A percentile compares a stretch with the other conserved stretches of the same genome.
Conservation (phyloP, 2,888 invertebrate genomes). For the Ormyrus labotus region DNA sequence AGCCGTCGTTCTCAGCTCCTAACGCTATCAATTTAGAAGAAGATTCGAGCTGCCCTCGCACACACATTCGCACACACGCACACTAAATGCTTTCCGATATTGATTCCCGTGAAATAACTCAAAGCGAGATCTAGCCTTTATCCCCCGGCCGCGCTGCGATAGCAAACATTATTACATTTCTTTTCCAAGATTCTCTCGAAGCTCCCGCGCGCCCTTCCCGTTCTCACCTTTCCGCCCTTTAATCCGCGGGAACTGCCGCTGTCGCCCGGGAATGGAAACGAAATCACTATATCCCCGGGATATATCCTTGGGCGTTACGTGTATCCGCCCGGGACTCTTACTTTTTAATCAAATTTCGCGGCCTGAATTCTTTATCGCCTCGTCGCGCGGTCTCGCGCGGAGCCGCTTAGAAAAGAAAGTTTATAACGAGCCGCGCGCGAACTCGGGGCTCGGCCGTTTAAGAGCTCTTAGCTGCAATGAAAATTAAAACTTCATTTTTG, state of each 20-base stretch:
- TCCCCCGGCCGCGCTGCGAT: slow-evolving; percentile 42
- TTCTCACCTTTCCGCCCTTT: slow-evolving; percentile 34
- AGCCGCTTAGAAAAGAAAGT: too few species aligned
- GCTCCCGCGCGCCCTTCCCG: not conserved
- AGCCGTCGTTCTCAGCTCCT: slow-evolving; percentile 13
- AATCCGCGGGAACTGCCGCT: slow-evolving; percentile 2
- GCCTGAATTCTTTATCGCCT: slow-evolving; percentile 30
- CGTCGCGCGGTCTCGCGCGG: not conserved
- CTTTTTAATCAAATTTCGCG: slow-evolving; percentile 46
- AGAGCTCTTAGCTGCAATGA: not conserved
- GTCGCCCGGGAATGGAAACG: not conserved
- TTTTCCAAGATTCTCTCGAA: slow-evolving; percentile 43
- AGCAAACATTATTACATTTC: slow-evolving; percentile 63
- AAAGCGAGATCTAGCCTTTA: slow-evolving; percentile 56
- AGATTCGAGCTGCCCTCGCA: slow-evolving; percentile 50
- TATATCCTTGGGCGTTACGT: not conserved
- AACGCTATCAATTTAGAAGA: slow-evolving; percentile 62
- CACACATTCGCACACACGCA: not conserved
- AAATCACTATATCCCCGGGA: not conserved
- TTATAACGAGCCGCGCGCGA: too few species aligned
- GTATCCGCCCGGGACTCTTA: slow-evolving; percentile 1
- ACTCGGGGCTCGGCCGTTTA: not conserved
- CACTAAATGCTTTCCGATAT: slow-evolving; percentile 60
- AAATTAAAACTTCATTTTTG: not conserved
- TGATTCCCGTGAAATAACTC: slow-evolving; percentile 62